A percentile compares a stretch with the other conserved stretches of the same genome.
These are phyloP conservation scores for Pachycephala philippinensis DNA, from an alignment of 2,113 vertebrate genomes.

Conservation along the genomic window DNA sequence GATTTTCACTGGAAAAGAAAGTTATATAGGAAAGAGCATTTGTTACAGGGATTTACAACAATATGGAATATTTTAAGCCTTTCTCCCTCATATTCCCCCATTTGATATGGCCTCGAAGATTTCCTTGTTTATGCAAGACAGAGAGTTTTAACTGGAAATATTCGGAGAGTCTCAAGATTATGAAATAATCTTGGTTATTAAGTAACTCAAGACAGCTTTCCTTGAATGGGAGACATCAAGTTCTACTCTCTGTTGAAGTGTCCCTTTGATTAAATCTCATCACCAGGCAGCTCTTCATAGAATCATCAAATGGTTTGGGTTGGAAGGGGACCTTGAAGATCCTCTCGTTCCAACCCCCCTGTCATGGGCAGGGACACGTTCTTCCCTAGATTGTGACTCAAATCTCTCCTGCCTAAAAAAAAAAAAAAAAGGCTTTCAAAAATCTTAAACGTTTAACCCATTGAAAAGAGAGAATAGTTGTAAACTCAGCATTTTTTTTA, in stretches of 20 bases:
- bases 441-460: background rate
- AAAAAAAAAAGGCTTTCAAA: background rate
- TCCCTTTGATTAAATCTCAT: background rate
- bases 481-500: background rate
- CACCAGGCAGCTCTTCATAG: background rate
- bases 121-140: background rate
- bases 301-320: background rate
- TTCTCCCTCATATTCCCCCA: background rate
- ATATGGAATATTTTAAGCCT: background rate
- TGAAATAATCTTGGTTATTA: background rate
- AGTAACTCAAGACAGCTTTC: background rate
- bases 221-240: background rate
- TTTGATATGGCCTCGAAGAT: rapidly evolving
- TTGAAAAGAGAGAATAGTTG: background rate
- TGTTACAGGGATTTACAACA: background rate
- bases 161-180: background rate
- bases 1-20: background rate
- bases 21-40: background rate
- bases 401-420: background rate
- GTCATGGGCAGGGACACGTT: background rate
- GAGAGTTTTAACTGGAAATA: background rate
- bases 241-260: background rate
- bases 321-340: background rate
- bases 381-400: background rate
- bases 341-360: rapidly evolving